Base-by-base conservation (phyloP, 2,113 vertebrate species). In the Ochotona princeps region DNA sequence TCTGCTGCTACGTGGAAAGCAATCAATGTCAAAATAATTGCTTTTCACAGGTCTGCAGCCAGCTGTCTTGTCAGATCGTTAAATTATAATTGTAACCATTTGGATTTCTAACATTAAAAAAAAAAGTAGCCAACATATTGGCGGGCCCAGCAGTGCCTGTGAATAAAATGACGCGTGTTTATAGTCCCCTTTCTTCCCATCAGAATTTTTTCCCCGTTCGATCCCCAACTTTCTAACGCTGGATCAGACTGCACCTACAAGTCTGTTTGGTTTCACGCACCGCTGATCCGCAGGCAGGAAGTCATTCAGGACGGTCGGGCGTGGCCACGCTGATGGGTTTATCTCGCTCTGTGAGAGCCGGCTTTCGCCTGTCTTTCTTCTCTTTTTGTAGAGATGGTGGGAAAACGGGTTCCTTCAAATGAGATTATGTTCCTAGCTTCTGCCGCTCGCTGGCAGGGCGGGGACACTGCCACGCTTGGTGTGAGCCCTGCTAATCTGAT, bases 21-120 rank as follows among this genome's bases (percentile, higher is more conserved):
- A 97, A 97, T 98, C 97, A 96, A 96, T 87, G 97, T 97, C 97
- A 95, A 93, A 98, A 97, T 98, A 98, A 98, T 98, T 98, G 97
- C 97, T 97, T 97, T 97, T 96, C 96, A 96, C 91, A 90, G 96
- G 97, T 85, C 96, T 92, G 54, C 57, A 96, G 94, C 96, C 95
- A 94, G 87, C 97, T 93, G 95, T 88, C 97, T 96, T 97, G 97
- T 97, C 98, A 96, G 96, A 96, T 86, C 92, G 96, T 98, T 97
- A 97, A 97, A 95, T 96, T 93, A 85, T 96, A 97, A 97, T 97
- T 96, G 97, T 75, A 97, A 96, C 92, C 73, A 30, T 96, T 97
- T 97, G 66, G 0, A 65, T 90, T 95, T 97, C 91, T 91, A 70
- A 66, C 89, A 95, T 28, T 65, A 51, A 95, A 96, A 95, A 96